Conservation (phyloP, 1,140 invertebrate species). For the Papilio aristodemus region DNA sequence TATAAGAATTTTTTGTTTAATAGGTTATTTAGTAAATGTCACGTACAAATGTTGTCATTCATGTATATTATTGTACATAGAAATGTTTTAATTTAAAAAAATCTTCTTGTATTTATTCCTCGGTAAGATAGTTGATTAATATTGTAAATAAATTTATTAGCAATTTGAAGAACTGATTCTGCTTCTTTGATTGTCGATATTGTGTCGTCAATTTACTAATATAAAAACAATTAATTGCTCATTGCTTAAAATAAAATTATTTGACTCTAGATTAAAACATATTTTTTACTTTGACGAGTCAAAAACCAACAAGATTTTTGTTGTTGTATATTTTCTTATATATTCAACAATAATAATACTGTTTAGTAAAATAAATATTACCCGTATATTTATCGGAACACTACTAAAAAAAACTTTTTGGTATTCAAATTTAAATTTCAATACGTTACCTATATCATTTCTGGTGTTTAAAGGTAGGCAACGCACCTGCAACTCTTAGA, state of each 20-base stretch:
- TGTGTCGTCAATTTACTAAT: conserved; percentile 30
- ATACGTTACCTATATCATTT: no score
- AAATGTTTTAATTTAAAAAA: conserved; percentile 54
- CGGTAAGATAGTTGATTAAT: conserved; percentile 57
- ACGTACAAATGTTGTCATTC: conserved; percentile 74
- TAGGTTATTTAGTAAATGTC: conserved; percentile 49
- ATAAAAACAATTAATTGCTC: conserved; percentile 19
- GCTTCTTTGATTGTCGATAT: conserved; percentile 46
- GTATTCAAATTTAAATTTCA: no score
- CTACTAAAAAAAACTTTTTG: no score
- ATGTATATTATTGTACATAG: conserved; percentile 72
- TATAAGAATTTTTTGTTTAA: conserved; percentile 37
- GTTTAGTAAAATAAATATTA: no score
- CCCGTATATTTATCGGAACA: no score
- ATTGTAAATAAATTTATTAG: conserved; percentile 63
- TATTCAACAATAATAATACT: neutral
- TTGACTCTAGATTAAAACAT: neutral
- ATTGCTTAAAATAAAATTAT: conserved; percentile 1
- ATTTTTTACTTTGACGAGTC: neutral
- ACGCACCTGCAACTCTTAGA: no score
- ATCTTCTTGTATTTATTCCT: conserved; percentile 66
- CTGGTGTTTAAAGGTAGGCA: no score
- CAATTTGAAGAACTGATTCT: conserved; percentile 52
- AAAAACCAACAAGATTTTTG: neutral
- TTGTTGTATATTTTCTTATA: neutral